phyloP scores from a whole-genome alignment of 2,797 vertebrate genomes.

The Lutjanus campechanus region DNA sequence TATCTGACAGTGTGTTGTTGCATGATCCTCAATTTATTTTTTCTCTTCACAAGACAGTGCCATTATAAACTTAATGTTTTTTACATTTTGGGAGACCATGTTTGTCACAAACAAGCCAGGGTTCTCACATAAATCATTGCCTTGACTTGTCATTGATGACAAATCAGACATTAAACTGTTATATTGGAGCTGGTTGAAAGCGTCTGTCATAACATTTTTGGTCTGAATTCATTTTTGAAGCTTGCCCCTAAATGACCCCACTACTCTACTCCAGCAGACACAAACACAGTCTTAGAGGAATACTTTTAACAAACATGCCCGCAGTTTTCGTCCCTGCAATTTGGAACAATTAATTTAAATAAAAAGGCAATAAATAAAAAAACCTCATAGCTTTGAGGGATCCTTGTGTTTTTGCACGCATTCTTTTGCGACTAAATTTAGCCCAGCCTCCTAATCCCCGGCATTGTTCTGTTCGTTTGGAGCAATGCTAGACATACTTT shows the following conservation, averaged over 20 bases:
- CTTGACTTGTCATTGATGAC: not conserved
- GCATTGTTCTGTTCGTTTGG: slow-evolving; percentile 78
- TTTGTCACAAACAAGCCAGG: slow-evolving; percentile 21
- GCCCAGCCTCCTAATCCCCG: slow-evolving; percentile 73
- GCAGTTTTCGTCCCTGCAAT: slow-evolving; percentile 4
- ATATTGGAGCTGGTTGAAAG: slow-evolving; percentile 11
- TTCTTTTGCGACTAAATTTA: slow-evolving; percentile 79
- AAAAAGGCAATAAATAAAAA: not conserved
- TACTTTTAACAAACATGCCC: not conserved
- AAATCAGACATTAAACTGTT: slow-evolving; percentile 19
- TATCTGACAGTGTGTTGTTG: not conserved
- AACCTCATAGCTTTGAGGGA: slow-evolving; percentile 31
- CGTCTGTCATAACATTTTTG: not conserved
- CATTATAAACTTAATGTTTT: not conserved
- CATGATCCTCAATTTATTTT: not conserved
- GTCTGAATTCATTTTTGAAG: slow-evolving; percentile 25
- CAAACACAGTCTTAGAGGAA: slow-evolving; percentile 12
- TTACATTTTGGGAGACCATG: not conserved
- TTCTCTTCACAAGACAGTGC: not conserved
- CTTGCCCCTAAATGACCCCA: slow-evolving; percentile 36
- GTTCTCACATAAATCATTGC: slow-evolving; percentile 9
- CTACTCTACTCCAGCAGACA: not conserved
- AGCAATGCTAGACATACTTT: slow-evolving; percentile 72
- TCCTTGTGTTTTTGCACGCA: slow-evolving; percentile 52
- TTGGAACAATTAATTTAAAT: not conserved